phyloP scores from a whole-genome alignment of 1,140 invertebrate species.

The Drosophila bipectinata region DNA sequence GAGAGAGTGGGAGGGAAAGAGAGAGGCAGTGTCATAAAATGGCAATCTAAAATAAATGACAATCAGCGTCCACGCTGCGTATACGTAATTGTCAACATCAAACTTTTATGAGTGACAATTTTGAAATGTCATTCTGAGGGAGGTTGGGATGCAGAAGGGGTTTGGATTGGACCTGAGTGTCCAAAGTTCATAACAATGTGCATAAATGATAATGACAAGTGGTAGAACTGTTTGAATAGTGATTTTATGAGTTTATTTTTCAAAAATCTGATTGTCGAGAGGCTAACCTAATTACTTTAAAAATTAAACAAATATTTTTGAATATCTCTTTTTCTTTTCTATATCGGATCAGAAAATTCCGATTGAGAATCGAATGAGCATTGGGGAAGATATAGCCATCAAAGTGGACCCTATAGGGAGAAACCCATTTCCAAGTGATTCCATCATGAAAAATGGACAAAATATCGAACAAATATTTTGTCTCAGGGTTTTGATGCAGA shows the following conservation, averaged over 20 bases:
- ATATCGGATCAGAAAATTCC: too few relatives aligned
- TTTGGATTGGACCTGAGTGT: slow-evolving; percentile 5
- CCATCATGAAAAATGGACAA: too few relatives aligned
- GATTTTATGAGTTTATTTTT: slow-evolving; percentile 6
- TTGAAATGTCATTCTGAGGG: slow-evolving; percentile 46
- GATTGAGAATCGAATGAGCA: too few relatives aligned
- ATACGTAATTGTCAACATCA: slow-evolving; percentile 68
- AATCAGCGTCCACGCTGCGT: slow-evolving; percentile 70
- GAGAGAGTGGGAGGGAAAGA: not conserved
- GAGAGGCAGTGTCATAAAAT: slow-evolving; percentile 21
- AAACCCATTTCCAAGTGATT: too few relatives aligned
- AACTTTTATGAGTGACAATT: slow-evolving; percentile 81
- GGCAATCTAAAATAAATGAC: slow-evolving; percentile 46
- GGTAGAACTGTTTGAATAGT: not conserved
- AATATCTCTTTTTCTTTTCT: too few relatives aligned
- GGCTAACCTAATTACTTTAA: not conserved
- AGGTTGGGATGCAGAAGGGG: slow-evolving; percentile 3
- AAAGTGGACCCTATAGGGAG: too few relatives aligned
- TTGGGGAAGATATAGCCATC: too few relatives aligned
- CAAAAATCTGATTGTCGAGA: not conserved
- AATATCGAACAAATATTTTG: too few relatives aligned
- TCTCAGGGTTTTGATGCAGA: too few relatives aligned
- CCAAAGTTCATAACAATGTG: slow-evolving; percentile 45
- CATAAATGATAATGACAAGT: slow-evolving; percentile 56
- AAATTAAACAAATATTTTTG: not conserved